Percentiles rank a stretch among this genome's conserved stretches.
Conservation (phyloP, 2,888 invertebrate species). For the Luperina nickerlii region DNA sequence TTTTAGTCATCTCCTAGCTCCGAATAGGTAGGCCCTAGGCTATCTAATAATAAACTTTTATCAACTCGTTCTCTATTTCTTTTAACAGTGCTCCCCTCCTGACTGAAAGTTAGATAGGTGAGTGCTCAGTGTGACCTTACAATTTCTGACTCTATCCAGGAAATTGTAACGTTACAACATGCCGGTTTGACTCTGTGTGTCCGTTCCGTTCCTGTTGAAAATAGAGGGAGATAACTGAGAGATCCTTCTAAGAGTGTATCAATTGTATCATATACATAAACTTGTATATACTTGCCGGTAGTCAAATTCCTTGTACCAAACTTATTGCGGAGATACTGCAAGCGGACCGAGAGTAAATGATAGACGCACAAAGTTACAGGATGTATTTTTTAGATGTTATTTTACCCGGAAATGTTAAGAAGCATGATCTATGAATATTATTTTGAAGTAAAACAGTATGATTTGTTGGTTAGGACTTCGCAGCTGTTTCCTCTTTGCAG, state of each 20-base stretch:
- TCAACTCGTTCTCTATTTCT: too few species aligned
- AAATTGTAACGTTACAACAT: too few species aligned
- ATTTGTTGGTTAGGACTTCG: neutral
- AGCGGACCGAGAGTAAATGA: conserved; percentile 22
- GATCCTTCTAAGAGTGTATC: conserved; percentile 3
- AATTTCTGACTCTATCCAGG: too few species aligned
- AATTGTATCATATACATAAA: neutral
- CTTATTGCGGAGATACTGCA: conserved; percentile 40
- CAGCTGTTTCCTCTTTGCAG: conserved; percentile 2
- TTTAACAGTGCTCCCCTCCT: too few species aligned
- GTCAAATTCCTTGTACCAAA: conserved; percentile 43
- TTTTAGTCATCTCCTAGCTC: too few species aligned
- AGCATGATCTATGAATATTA: conserved; percentile 19
- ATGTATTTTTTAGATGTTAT: conserved; percentile 44
- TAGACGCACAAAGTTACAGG: conserved; percentile 10
- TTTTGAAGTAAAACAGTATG: conserved; percentile 27
- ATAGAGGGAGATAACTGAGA: conserved; percentile 18
- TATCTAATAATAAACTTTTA: too few species aligned
- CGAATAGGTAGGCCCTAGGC: too few species aligned
- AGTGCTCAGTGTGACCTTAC: too few species aligned
- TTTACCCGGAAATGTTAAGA: conserved; percentile 15
- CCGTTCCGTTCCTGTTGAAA: conserved; percentile 10
- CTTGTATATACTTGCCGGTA: conserved; percentile 21
- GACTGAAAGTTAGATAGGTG: too few species aligned
- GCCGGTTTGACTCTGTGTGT: neutral